Conservation (phyloP, 2,797 vertebrate species). For the Chelidonichthys spinosus region DNA sequence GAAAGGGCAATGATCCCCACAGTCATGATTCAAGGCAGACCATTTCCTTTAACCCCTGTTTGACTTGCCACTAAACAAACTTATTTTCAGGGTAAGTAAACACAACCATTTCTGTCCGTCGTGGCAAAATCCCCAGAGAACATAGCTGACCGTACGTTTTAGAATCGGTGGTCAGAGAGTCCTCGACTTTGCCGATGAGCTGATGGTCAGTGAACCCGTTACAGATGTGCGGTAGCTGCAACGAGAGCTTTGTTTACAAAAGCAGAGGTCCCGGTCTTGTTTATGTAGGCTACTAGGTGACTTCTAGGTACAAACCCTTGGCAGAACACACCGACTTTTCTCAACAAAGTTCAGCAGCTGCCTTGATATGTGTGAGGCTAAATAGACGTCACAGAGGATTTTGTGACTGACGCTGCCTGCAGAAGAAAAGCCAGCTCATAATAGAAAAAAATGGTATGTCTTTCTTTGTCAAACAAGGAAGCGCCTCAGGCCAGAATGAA, state of each 20-base stretch:
- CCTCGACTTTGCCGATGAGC: constrained; percentile 58
- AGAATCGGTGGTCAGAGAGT: constrained; percentile 43
- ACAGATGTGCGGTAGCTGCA: constrained; percentile 35
- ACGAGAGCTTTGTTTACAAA: constrained; percentile 27
- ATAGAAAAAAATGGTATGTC: constrained; percentile 59
- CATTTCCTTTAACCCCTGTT: constrained; percentile 46
- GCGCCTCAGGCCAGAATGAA: constrained; percentile 60
- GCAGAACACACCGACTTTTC: constrained; percentile 46
- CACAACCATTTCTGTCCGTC: constrained; percentile 41
- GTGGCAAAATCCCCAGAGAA: constrained; percentile 33
- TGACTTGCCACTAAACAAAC: constrained; percentile 49
- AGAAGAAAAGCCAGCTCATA: constrained; percentile 24
- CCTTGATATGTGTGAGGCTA: constrained; percentile 30
- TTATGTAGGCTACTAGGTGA: constrained; percentile 43
- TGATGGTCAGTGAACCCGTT: constrained; percentile 67
- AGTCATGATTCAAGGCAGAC: constrained; percentile 25
- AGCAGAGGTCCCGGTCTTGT: constrained; percentile 28
- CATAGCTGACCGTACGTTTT: constrained; percentile 9
- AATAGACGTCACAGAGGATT: constrained; percentile 61
- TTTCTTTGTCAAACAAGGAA: constrained; percentile 80
- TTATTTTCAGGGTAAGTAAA: constrained; percentile 45
- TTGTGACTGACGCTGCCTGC: constrained; percentile 38
- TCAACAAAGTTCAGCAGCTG: constrained; percentile 34
- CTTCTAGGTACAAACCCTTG: constrained; percentile 55
- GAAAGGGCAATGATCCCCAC: background rate